Conservation (phyloP, 2,113 vertebrate genomes). For the Cephalophus harveyi region DNA sequence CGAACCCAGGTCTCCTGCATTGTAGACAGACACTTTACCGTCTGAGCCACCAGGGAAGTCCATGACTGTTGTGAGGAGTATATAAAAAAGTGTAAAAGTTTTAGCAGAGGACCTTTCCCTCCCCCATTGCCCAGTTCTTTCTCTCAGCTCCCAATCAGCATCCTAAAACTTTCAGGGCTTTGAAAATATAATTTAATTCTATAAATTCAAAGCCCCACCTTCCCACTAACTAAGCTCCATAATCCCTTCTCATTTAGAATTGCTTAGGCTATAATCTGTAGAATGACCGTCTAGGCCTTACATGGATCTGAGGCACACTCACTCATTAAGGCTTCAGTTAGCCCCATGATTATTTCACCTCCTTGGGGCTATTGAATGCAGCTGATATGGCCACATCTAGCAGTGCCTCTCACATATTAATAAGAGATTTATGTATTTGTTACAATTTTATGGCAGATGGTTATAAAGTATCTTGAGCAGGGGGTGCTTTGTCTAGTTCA, state of each 20-base stretch:
- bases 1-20: too few species aligned
- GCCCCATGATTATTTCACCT: background rate
- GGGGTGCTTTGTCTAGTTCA: background rate
- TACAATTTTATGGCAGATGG: background rate
- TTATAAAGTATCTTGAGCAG: background rate
- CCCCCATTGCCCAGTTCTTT: background rate
- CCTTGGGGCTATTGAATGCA: background rate
- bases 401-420: background rate
- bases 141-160: background rate
- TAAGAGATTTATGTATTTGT: background rate
- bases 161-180: background rate
- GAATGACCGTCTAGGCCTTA: background rate
- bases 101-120: background rate
- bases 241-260: background rate
- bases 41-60: too few species aligned
- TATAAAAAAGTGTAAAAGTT: background rate
- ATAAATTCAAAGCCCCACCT: background rate
- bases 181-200: background rate
- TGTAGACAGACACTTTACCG: accelerated
- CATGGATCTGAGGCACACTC: background rate
- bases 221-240: background rate
- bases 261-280: background rate
- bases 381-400: background rate
- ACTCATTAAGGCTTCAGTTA: background rate
- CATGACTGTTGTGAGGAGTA: background rate